A percentile compares a stretch with the other conserved stretches of the same genome.
These are phyloP conservation scores for Diaprepes abbreviatus DNA, from an alignment of 2,888 invertebrate species.

Conservation along the genomic window DNA sequence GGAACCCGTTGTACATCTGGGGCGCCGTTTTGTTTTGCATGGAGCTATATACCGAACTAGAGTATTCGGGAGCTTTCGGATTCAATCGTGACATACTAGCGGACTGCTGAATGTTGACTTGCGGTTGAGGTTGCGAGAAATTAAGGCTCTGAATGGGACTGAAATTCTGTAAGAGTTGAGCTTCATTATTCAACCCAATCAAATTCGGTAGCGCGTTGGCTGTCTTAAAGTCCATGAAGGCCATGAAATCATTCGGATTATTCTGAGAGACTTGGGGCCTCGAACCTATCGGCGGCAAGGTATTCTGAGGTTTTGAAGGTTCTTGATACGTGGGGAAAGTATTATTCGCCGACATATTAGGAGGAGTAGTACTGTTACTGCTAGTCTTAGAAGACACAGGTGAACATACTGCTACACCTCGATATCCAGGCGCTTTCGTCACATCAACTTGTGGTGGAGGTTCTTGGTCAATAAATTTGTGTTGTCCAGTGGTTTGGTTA, in stretches of 20 bases:
- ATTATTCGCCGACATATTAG: slow-evolving; percentile 62
- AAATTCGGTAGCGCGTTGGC: slow-evolving; percentile 67
- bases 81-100: slow-evolving; percentile 71
- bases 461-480: slow-evolving; percentile 71
- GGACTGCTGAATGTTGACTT: slow-evolving; percentile 50
- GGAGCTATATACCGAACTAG: slow-evolving; percentile 66
- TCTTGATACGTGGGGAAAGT: slow-evolving; percentile 50
- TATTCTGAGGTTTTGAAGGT: slow-evolving; percentile 59
- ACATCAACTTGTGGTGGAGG: slow-evolving; percentile 81
- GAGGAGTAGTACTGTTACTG: slow-evolving; percentile 72
- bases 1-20: slow-evolving; percentile 58
- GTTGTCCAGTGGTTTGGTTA: slow-evolving; percentile 56
- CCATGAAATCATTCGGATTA: slow-evolving; percentile 49
- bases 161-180: slow-evolving; percentile 61
- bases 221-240: slow-evolving; percentile 52
- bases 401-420: slow-evolving; percentile 83
- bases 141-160: slow-evolving; percentile 61
- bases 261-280: slow-evolving; percentile 58
- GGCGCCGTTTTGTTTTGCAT: slow-evolving; percentile 57
- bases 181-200: slow-evolving; percentile 60
- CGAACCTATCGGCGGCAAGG: slow-evolving; percentile 63
- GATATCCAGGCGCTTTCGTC: slow-evolving; percentile 92
- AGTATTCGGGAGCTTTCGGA: slow-evolving; percentile 86
- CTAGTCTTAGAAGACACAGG: slow-evolving; percentile 78
- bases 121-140: slow-evolving; percentile 62